Conservation (phyloP, 2,888 invertebrate species). For the Congeria kusceri region DNA sequence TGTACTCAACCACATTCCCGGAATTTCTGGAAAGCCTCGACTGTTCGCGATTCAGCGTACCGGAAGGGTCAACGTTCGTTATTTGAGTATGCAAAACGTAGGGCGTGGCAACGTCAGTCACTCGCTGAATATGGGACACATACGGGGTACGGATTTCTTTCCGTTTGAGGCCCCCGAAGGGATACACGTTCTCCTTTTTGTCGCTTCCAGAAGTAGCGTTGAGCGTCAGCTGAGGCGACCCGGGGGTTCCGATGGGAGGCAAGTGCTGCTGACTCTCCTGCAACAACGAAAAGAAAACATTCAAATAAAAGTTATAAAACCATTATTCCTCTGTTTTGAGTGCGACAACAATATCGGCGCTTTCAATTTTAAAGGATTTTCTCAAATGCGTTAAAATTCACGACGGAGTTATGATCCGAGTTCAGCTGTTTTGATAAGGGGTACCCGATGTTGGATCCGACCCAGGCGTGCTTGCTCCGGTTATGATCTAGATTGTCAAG, state of each 20-base stretch:
- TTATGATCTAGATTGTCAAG: too few species aligned
- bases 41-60: slow-evolving; percentile 58
- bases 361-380: too few species aligned
- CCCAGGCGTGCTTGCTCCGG: too few species aligned
- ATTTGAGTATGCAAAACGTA: slow-evolving; percentile 67
- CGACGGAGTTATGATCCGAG: too few species aligned
- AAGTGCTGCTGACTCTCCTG: slow-evolving; percentile 37
- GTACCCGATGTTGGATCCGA: too few species aligned
- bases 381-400: too few species aligned
- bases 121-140: slow-evolving; percentile 57
- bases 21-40: slow-evolving; percentile 63
- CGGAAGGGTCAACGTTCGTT: slow-evolving; percentile 53
- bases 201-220: slow-evolving; percentile 21
- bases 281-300: not conserved
- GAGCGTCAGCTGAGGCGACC: slow-evolving; percentile 46
- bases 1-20: slow-evolving; percentile 65
- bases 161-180: slow-evolving; percentile 38
- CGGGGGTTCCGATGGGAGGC: slow-evolving; percentile 64
- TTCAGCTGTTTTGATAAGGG: too few species aligned
- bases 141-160: slow-evolving; percentile 66
- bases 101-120: slow-evolving; percentile 66
- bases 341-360: too few species aligned
- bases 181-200: slow-evolving; percentile 31
- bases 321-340: too few species aligned
- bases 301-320: not conserved